Conservation (phyloP, 2,797 vertebrate genomes). For the Poecilia gillii region DNA sequence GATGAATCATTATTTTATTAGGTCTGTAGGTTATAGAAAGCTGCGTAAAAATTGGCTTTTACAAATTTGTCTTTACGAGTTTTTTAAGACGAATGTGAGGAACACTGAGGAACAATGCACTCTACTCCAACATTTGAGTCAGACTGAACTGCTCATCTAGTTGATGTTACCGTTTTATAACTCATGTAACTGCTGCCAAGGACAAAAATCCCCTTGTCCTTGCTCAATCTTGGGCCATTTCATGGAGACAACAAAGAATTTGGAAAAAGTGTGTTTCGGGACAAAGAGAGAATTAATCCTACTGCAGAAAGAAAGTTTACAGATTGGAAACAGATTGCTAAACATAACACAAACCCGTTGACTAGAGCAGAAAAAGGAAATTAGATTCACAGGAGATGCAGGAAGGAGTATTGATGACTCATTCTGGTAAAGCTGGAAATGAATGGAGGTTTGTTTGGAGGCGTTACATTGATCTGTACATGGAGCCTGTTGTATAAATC, state of each 20-base stretch:
- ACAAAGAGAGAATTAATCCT: slow-evolving; percentile 51
- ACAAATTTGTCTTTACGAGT: not conserved
- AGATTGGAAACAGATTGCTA: slow-evolving; percentile 77
- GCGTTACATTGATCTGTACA: not conserved
- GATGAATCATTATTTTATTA: not conserved
- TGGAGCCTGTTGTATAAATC: not conserved
- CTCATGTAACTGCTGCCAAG: slow-evolving; percentile 67
- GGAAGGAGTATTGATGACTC: slow-evolving; percentile 75
- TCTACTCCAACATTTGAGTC: slow-evolving; percentile 33
- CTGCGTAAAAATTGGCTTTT: not conserved
- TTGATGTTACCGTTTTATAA: slow-evolving; percentile 73
- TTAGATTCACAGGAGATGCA: slow-evolving; percentile 78
- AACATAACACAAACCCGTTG: slow-evolving; percentile 84
- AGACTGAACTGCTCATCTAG: slow-evolving; percentile 45
- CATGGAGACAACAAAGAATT: slow-evolving; percentile 40
- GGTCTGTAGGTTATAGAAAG: not conserved
- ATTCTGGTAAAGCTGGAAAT: slow-evolving; percentile 56
- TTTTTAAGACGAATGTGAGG: slow-evolving; percentile 14
- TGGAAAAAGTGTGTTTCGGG: slow-evolving; percentile 16
- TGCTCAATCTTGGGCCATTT: slow-evolving; percentile 50
- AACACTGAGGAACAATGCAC: slow-evolving; percentile 7
- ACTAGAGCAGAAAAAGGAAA: slow-evolving; percentile 80
- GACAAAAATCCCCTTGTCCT: slow-evolving; percentile 55
- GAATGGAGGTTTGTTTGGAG: not conserved
- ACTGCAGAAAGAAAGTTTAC: slow-evolving; percentile 66